A percentile compares a stretch with the other conserved stretches of the same genome.
phyloP scores from a whole-genome alignment of 2,113 vertebrate genomes.

The Ceyx melanurus region DNA sequence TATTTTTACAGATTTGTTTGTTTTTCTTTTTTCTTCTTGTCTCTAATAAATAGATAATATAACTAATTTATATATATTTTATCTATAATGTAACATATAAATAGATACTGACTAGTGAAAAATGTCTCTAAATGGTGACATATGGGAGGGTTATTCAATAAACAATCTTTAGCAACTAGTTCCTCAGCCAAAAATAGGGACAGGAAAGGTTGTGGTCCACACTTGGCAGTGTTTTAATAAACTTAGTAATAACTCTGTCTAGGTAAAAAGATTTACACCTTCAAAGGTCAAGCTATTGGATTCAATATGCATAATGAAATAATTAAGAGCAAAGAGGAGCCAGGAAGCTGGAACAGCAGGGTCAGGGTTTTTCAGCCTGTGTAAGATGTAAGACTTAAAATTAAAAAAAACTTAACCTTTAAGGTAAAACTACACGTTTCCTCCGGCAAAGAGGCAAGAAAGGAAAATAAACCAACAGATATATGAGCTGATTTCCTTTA shows the following conservation, averaged over 20 bases:
- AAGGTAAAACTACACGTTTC: neutral
- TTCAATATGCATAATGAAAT: neutral
- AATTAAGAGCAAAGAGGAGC: neutral
- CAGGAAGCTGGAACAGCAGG: neutral
- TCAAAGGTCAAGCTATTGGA: neutral
- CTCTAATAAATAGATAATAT: neutral
- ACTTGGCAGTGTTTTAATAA: neutral
- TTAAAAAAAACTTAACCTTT: neutral
- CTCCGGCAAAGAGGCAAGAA: neutral
- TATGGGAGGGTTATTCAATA: neutral
- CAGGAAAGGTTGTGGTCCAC: neutral
- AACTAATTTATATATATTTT: no score
- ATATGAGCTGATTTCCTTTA: neutral
- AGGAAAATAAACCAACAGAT: neutral
- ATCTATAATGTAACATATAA: neutral
- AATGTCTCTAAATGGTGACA: neutral
- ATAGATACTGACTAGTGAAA: neutral
- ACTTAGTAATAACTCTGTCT: neutral
- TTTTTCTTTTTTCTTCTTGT: neutral
- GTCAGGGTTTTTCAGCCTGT: neutral
- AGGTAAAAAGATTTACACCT: neutral
- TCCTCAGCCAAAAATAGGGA: neutral
- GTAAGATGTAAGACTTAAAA: neutral
- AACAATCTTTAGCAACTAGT: neutral
- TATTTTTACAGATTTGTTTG: neutral